phyloP scores from a whole-genome alignment of 2,888 invertebrate species.

The Steinernema scapterisci region DNA sequence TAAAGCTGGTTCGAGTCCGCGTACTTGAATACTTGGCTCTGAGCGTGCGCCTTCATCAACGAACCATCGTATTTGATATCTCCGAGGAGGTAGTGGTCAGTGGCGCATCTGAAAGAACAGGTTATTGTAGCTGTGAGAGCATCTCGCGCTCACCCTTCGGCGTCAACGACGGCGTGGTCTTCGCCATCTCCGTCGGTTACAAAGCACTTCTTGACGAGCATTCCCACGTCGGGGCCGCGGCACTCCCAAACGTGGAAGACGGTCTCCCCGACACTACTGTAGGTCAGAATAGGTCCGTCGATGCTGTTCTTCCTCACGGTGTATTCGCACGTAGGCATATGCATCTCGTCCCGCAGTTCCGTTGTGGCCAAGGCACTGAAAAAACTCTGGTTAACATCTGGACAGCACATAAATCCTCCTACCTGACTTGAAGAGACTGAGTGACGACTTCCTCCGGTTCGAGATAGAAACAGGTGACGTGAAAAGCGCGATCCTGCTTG shows the following conservation, averaged over 20 bases:
- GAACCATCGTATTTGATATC: constrained; percentile 58
- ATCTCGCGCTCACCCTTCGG: constrained; percentile 48
- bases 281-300: constrained; percentile 60
- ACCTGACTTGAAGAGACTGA: constrained; percentile 65
- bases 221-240: constrained; percentile 62
- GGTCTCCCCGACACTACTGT: constrained; percentile 66
- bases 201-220: constrained; percentile 65
- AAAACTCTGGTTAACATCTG: neutral
- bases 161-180: constrained; percentile 63
- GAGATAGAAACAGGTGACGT: constrained; percentile 66
- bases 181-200: constrained; percentile 66
- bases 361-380: constrained; percentile 63
- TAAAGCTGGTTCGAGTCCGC: constrained; percentile 66
- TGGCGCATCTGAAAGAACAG: constrained; percentile 55
- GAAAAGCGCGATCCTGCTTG: constrained; percentile 65
- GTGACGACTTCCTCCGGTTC: constrained; percentile 67
- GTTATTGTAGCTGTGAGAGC: neutral
- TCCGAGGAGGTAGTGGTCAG: constrained; percentile 58
- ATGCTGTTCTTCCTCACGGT: constrained; percentile 52
- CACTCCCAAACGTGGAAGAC: constrained; percentile 67
- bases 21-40: constrained; percentile 66
- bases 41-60: constrained; percentile 64
- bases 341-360: constrained; percentile 60
- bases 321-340: constrained; percentile 66
- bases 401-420: neutral